Base-by-base conservation (phyloP, 2,113 vertebrate species). In the Eubucco bourcierii region DNA sequence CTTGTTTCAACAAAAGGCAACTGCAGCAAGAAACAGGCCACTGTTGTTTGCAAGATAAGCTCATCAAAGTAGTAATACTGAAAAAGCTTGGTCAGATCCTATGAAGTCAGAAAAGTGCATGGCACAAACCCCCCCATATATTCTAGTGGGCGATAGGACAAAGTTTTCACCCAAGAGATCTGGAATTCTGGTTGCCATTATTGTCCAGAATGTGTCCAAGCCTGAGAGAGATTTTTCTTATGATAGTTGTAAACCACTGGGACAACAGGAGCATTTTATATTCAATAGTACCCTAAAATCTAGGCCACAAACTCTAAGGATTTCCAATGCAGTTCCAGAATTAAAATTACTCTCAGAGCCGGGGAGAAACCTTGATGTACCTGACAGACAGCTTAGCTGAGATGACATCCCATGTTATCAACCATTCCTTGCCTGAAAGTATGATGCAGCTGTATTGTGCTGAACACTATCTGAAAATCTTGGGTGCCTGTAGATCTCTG, bases 381-480 rank as follows among this genome's bases (percentile, higher is more conserved):
- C 61, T 80, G 56, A 63, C 56, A 84, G 47, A 33, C 78, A 88
- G 39, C 56, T 88, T 29, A 74, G 61, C 56, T 44, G 81, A 55
- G 78, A 27, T 89, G 65, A 53, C 3, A 12, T 70, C 23, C 84
- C 66, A 65, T 27, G 34, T 64, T 67, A 56, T 21, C 70, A 84
- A 50, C 28, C 87, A 55, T 34, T 47, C 90, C 90, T 84, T 84
- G 90, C 90, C 84, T 92, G 74, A 68, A 80, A 87, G 92, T 50
- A 72, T 28, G 75, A 65, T 74, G 78, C 84, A 88, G 78, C 56
- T 71, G 74, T 9, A 4, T 24, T 59, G 78, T 78, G 80, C 84
- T 90, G 91, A 66, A 64, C 53, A 56, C 81, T 90, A 95, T 59
- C 84, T 8, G 15, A 87, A 87, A 90, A 71, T 73, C 78, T 65